Evolutionary conservation across 2,113 vertebrate species (phyloP), one percentile per base, ranked within the genome.

Genomic region (Microcebus tavaratra): DNA sequence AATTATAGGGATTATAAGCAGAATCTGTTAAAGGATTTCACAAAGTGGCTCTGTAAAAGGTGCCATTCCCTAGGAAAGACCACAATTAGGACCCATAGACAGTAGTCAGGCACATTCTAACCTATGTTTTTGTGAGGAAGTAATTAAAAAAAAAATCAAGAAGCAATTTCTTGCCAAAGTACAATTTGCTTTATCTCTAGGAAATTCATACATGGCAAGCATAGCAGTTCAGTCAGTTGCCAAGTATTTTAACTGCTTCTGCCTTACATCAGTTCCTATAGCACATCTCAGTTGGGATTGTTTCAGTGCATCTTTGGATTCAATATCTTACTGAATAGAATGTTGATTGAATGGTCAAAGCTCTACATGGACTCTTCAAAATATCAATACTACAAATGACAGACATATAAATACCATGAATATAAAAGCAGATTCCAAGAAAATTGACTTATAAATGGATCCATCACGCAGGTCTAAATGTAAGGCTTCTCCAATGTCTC

Each of bases 221-320:
- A 53, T 25, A 57, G 50, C 27, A 57, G 73, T 78, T 85, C 15
- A 76, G 21, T 67, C 48, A 88, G 55, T 53, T 81, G 72, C 82
- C 95, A 95, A 95, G 48, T 27, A 53, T 93, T 96, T 93, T 88
- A 70, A 90, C 29, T 70, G 68, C 39, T 86, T 96, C 91, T 97
- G 76, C 57, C 88, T 94, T n/a, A 72, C 86, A 70, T 55, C 67
- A 65, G 34, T 29, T 75, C 10, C 67, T 53, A 31, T 3, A 84
- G 45, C 53, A 45, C 1, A 39, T 72, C 36, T 75, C 72, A 89
- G 36, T 36, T 76, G 57, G 27, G 65, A 72, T 27, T 55, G 4
- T 80, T 88, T 96, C 48, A 55, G 31, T 63, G 29, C 29, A 90
- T 31, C 81, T 88, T 72, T 94, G 61, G 57, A 82, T 92, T 75